Conservation (phyloP, 2,888 invertebrate genomes). For the Perizoma flavofasciatum region DNA sequence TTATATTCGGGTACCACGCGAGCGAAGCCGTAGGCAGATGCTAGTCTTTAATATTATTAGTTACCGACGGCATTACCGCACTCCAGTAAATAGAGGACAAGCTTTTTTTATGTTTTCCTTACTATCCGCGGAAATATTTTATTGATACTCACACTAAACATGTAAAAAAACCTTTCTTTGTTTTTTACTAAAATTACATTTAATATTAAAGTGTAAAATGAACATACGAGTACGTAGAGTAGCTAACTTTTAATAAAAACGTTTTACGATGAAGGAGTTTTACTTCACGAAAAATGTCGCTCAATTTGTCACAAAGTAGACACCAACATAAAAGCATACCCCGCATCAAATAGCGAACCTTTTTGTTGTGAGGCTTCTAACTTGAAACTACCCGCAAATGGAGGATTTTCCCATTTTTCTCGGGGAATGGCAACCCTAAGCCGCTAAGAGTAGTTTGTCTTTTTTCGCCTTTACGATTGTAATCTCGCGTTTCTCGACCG, state of each 20-base stretch:
- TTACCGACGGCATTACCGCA: no score
- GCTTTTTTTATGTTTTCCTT: no score
- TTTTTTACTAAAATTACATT: no score
- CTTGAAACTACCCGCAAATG: constrained; percentile 26
- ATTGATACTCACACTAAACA: no score
- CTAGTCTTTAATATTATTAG: no score
- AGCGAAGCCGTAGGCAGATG: no score
- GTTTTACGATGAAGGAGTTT: constrained; percentile 16
- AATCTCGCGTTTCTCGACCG: constrained; percentile 66
- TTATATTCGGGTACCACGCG: no score
- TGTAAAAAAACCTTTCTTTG: neutral
- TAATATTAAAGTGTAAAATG: no score
- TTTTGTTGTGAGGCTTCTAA: constrained; percentile 17
- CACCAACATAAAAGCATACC: constrained; percentile 15
- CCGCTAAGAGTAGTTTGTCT: constrained; percentile 57
- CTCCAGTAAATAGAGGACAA: no score
- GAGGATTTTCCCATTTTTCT: constrained; percentile 23
- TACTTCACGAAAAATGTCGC: constrained; percentile 9
- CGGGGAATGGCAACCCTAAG: constrained; percentile 34
- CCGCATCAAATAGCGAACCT: constrained; percentile 9
- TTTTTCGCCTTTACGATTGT: constrained; percentile 70
- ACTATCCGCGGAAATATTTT: no score
- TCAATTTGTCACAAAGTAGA: constrained; percentile 22
- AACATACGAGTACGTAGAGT: no score
- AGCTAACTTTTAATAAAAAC: constrained; percentile 13